Conservation (phyloP, 2,113 vertebrate species). For the Ascaphus truei region DNA sequence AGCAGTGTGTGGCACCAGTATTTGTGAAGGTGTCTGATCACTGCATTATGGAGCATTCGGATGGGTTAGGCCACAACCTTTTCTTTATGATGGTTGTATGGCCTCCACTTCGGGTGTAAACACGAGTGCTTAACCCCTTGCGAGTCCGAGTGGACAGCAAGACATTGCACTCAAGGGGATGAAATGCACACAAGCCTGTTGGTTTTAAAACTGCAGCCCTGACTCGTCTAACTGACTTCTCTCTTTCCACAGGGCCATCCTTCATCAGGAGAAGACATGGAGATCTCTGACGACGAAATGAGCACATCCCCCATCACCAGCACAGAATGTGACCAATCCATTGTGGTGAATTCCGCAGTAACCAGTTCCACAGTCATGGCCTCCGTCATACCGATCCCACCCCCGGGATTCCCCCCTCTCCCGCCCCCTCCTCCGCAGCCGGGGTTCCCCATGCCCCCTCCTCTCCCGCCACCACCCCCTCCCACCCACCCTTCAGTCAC, state of each 20-base stretch:
- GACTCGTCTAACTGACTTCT: neutral
- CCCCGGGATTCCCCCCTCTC: conserved; percentile 74
- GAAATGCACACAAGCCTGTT: too few species aligned
- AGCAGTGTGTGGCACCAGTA: too few species aligned
- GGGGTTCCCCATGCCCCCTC: conserved; percentile 55
- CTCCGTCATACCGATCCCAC: conserved; percentile 72
- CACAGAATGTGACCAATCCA: conserved; percentile 85
- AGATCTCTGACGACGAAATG: conserved; percentile 96
- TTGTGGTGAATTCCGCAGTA: conserved; percentile 84
- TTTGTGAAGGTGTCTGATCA: too few species aligned
- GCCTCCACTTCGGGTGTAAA: too few species aligned
- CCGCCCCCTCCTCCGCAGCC: conserved; percentile 69
- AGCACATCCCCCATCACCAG: conserved; percentile 76
- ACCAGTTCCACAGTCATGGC: conserved; percentile 67
- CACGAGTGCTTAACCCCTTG: too few species aligned
- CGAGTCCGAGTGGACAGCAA: too few species aligned
- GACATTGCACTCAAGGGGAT: too few species aligned
- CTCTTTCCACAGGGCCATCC: conserved; percentile 67
- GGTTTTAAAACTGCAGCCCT: too few species aligned
- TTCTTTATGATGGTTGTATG: too few species aligned
- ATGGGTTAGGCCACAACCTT: too few species aligned
- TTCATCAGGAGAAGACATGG: conserved; percentile 97
- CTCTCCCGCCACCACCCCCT: conserved; percentile 55
- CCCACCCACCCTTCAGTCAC: conserved; percentile 59
- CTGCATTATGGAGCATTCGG: too few species aligned